Evolutionary conservation across 2,888 invertebrate species (phyloP).

Genomic region (Dysmachus trigonus): DNA sequence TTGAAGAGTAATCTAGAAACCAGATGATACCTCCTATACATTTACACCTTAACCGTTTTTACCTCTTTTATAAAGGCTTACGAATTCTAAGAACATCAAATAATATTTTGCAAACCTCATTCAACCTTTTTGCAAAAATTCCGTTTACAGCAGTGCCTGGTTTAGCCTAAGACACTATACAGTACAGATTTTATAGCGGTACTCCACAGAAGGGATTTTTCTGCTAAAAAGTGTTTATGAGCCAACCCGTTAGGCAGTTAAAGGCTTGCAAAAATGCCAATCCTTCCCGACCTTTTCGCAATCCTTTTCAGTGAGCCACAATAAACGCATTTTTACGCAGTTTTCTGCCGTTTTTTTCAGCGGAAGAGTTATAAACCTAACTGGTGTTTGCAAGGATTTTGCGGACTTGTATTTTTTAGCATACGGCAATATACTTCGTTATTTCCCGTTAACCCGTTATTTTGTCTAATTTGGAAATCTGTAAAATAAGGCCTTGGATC

Average conservation of each 20-base stretch:
- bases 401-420: background rate
- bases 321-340: background rate
- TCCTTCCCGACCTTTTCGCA: constrained; percentile 1
- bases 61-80: background rate
- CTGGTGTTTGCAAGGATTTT: background rate
- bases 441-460: constrained; percentile 19
- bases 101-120: background rate
- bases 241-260: constrained; percentile 16
- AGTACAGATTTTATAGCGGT: constrained; percentile 1
- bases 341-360: background rate
- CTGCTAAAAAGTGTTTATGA: background rate
- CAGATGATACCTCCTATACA: background rate
- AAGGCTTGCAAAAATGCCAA: constrained; percentile 1
- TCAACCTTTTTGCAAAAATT: background rate
- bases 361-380: constrained; percentile 10
- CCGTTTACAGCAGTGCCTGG: background rate
- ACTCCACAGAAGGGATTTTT: background rate
- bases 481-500: background rate
- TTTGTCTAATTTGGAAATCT: background rate
- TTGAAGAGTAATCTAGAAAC: background rate
- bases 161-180: background rate
- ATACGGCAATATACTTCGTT: background rate
- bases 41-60: background rate
- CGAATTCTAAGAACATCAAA: background rate
- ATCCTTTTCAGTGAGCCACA: background rate